phyloP scores from a whole-genome alignment of 1,140 invertebrate genomes.

The Protaetia brevitarsis region DNA sequence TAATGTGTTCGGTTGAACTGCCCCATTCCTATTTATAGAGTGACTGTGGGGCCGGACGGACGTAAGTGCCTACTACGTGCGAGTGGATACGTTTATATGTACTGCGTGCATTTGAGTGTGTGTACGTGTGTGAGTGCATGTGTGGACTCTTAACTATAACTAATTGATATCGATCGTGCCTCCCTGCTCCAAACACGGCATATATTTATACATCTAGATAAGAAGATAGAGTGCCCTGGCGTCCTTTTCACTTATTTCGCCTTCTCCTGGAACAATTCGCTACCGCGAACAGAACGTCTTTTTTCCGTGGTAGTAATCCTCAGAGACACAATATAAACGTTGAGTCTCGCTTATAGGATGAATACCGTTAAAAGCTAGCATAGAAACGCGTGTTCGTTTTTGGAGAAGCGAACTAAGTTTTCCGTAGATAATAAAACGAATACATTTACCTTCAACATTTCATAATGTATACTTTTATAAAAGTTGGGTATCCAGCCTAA shows the following conservation, averaged over 20 bases:
- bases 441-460: no score
- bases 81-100: no score
- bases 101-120: background rate
- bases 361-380: background rate
- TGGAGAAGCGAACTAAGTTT: no score
- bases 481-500: no score
- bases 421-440: no score
- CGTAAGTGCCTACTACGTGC: constrained; percentile 1
- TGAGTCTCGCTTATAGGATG: background rate
- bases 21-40: constrained; percentile 17
- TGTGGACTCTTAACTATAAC: background rate
- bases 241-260: background rate
- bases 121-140: background rate
- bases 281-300: background rate
- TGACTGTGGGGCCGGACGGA: background rate
- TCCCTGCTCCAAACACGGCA: background rate
- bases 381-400: no score
- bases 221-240: background rate
- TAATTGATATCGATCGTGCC: constrained; percentile 11
- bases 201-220: constrained; percentile 15
- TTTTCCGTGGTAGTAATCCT: background rate
- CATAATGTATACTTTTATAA: no score
- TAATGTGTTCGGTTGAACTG: constrained; percentile 21
- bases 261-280: background rate
- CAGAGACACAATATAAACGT: no score